Percentiles rank a stretch among this genome's conserved stretches.
Conservation (phyloP, 2,113 vertebrate species). For the Tricholaema leucomelas region DNA sequence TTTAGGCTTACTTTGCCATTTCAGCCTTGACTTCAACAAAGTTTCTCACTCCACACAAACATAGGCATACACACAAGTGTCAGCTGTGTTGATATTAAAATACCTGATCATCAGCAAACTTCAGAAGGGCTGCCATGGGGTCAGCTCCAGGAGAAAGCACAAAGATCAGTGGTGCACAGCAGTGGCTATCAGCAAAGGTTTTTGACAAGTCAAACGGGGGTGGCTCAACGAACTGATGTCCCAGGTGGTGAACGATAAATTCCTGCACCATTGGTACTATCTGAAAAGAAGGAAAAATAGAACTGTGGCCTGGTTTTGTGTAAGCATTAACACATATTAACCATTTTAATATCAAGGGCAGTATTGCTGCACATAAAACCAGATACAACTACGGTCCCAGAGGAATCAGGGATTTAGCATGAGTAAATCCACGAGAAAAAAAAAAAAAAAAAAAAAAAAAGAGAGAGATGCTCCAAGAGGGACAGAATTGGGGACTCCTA, state of each 20-base stretch:
- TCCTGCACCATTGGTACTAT: slow-evolving; percentile 87
- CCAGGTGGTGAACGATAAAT: slow-evolving; percentile 79
- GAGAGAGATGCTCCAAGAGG: background rate
- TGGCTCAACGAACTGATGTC: slow-evolving; percentile 84
- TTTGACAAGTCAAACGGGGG: slow-evolving; percentile 87
- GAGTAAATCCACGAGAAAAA: background rate
- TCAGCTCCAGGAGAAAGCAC: slow-evolving; percentile 84
- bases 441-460: background rate
- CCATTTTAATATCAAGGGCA: background rate
- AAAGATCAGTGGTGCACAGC: slow-evolving; percentile 84
- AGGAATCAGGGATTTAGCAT: background rate
- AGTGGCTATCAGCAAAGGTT: slow-evolving; percentile 86
- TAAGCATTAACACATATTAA: background rate
- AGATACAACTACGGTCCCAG: background rate
- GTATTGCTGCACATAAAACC: background rate
- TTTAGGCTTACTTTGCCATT: background rate
- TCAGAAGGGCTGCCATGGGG: slow-evolving; percentile 87
- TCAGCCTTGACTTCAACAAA: background rate
- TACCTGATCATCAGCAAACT: slow-evolving; percentile 89
- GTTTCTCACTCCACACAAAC: background rate
- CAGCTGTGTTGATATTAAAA: background rate
- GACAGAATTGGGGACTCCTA: background rate
- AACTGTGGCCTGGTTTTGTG: background rate
- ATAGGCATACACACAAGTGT: accelerated
- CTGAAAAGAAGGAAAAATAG: slow-evolving; percentile 35